Base-by-base conservation (phyloP, 2,113 vertebrate species). In the Melospiza georgiana region DNA sequence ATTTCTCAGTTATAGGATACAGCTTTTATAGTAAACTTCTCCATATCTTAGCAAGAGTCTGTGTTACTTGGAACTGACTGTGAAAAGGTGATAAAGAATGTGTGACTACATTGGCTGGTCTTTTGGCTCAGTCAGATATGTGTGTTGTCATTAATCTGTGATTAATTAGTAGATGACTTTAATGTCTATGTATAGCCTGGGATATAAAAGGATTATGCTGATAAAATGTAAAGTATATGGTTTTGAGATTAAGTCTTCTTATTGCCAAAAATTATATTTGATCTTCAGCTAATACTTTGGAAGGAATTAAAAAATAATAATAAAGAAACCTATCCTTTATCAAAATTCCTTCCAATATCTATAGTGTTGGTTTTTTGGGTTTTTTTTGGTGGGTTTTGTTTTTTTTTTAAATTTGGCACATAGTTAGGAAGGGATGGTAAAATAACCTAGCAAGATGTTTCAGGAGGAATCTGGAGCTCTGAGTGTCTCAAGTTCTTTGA, bases 161-260 rank as follows among this genome's bases (percentile, higher is more conserved):
- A 35, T 87, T 95, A 89, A 96, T 96, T 96, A 91, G 35, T 44
- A 79, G 93, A 68, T 94, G 54, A 79, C 66, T 96, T 92, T 84
- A 82, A 89, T 87, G 87, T 84, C 87, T 91, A 79, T 89, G 41
- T 91, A 76, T 94, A 94, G 87, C 46, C 77, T 58, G 33, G 43
- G 35, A 84, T 88, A n/a, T 82, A 89, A 87, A 95, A 91, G 63
- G 62, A 95, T 94, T 95, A 66, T 0, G 15, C 19, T 46, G 41
- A 76, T 87, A 91, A 82, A 81, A 66, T 89, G 35, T 93, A 41
- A 93, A 79, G 58, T 59, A 46, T 82, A 84, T 66, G 55, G 80
- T 83, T 91, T 94, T 89, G 41, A 76, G 80, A 85, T 58, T 71
- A 87, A 76, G 81, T 87, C 27, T 9, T 69, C 78, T 57, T 81